A percentile compares a stretch with the other conserved stretches of the same genome.
Conservation (phyloP, 2,113 vertebrate genomes). For the Natator depressus region DNA sequence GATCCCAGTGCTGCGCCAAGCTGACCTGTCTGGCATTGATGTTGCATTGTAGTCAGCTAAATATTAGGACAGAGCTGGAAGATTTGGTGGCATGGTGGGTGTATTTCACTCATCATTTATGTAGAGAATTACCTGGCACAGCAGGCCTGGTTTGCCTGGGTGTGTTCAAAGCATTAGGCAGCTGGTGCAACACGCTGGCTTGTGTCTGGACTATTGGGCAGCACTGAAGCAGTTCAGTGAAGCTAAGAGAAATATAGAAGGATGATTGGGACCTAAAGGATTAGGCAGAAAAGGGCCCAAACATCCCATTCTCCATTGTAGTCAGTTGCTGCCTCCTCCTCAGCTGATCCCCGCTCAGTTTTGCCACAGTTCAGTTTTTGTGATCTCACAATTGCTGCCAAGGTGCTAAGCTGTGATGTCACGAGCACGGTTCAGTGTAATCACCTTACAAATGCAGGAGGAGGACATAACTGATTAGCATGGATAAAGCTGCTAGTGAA, state of each 20-base stretch:
- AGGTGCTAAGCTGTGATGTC: background rate
- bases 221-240: background rate
- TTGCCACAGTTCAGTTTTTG: background rate
- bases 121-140: background rate
- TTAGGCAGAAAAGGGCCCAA: background rate
- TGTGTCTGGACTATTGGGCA: background rate
- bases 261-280: background rate
- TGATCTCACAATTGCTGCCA: slow-evolving; percentile 30
- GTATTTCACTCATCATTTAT: background rate
- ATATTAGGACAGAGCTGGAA: background rate
- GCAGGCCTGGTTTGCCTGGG: background rate
- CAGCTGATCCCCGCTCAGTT: background rate
- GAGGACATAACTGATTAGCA: background rate
- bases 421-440: background rate
- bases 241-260: background rate
- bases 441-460: slow-evolving; percentile 5
- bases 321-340: background rate
- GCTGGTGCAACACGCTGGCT: background rate
- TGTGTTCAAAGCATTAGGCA: background rate
- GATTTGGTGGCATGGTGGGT: background rate
- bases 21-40: background rate
- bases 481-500: background rate
- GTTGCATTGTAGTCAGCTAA: background rate
- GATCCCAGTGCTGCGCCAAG: background rate
- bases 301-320: background rate